Base-by-base conservation (phyloP, 2,888 invertebrate genomes). In the Neuroscelio doddi region DNA sequence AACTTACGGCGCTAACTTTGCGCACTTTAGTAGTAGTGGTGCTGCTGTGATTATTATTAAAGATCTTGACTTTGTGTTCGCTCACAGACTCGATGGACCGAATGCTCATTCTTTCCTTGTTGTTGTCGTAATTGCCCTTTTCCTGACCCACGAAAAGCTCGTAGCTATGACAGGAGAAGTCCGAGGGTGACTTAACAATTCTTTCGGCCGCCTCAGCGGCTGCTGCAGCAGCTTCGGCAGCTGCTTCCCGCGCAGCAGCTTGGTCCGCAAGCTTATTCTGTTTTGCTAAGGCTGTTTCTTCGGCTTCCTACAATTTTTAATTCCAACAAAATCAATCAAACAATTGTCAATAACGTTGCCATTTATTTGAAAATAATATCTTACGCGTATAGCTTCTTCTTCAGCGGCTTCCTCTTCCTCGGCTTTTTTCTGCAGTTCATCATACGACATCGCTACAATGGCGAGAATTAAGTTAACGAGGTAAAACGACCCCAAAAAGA, bases 371-470 rank as follows among this genome's bases (percentile, higher is more conserved):
- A 29, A 41, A 57, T 36, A 36, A 52, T 8, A 49, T 69, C 75
- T 42, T 87, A 94, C 94, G 88, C 93, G 90, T 79, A 95, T 91
- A 58, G 95, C 95, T 87, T 96, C 95, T 85, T 96, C 96, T 86
- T 97, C 97, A 38, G 95, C 96, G 68, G 94, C 94, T 85, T 96
- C 96, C 84, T 97, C 96, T 86, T 96, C 96, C 86, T 95, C 95
- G 52, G 96, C 97, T 87, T 96, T 96, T 90, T 96, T 97, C 87
- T 97, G 97, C 86, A 97, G 90, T 87, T 98, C 98, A 86, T 98
- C 97, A 87, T 98, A 98, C 50, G 97, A 97, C 97, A 98, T 98
- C 80, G 98, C 97, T 87, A 98, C 98, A 87, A 98, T 98, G 86
- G 98, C 98, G 89, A 98, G 92, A 87, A 98, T 98, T 89, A 98